Percentiles rank a stretch among this genome's conserved stretches.
phyloP scores from a whole-genome alignment of 1,140 invertebrate genomes.

The Anadara kagoshimensis region DNA sequence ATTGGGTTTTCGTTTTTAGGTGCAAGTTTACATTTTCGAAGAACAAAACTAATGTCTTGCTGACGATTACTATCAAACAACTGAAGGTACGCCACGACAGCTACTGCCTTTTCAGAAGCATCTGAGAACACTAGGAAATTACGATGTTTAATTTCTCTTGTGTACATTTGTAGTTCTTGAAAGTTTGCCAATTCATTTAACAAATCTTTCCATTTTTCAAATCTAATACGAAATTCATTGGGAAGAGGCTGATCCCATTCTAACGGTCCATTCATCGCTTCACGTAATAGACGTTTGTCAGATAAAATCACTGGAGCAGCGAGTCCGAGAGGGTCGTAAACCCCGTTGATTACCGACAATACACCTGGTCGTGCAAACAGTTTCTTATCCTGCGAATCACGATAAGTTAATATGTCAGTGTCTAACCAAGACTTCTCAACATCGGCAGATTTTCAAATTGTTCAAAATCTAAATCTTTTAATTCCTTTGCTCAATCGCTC shows the following conservation, averaged over 20 bases:
- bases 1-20: not conserved
- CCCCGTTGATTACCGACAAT: slow-evolving; percentile 8
- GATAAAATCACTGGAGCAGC: slow-evolving; percentile 35
- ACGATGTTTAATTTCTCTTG: slow-evolving; percentile 34
- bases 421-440: not conserved
- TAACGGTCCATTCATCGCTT: slow-evolving; percentile 40
- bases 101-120: slow-evolving; percentile 19
- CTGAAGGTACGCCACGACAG: not conserved
- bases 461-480: no score
- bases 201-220: slow-evolving; percentile 15
- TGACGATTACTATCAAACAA: no score
- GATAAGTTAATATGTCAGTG: not conserved
- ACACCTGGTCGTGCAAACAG: not conserved
- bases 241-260: slow-evolving; percentile 45
- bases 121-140: slow-evolving; percentile 21
- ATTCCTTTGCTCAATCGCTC: slow-evolving; percentile 4
- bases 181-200: slow-evolving; percentile 11
- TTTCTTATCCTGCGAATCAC: not conserved
- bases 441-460: no score
- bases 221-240: slow-evolving; percentile 14
- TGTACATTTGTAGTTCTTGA: slow-evolving; percentile 17
- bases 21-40: not conserved
- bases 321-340: slow-evolving; percentile 44
- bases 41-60: not conserved
- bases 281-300: slow-evolving; percentile 38